Evolutionary conservation across 2,888 invertebrate genomes (phyloP), one percentile per base, ranked within the genome.

Genomic region (Agriopis leucophaearia): DNA sequence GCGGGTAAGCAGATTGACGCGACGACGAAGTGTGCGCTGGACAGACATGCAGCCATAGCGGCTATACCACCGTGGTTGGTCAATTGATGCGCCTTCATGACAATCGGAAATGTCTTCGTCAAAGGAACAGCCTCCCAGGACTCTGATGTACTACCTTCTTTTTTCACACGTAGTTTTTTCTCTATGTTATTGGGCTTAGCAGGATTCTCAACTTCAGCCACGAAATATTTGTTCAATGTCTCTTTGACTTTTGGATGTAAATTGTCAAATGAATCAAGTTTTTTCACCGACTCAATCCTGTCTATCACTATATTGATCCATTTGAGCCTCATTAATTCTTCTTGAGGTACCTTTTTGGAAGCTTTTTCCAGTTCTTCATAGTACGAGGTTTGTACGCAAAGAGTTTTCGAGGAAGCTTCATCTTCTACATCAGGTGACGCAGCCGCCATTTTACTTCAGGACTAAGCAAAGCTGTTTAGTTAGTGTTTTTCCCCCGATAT

Each of bases 231-330:
- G 0, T 64, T 35, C n/a, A 69, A 51, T 0, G 63, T 45, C 10
- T 63, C 18, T 52, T 61, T 69, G 3, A 69, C 48, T 47, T 48
- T 71, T 0, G 64, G 50, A 16, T 71, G 69, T 18, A 71, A 51
- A 6, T 47, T 42, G 0, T 47, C 27, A n/a, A 44, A 56, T 0
- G 65, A 63, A 36, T 64, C 62, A 2, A 16, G 44, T 9, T 27
- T 48, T 9, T 16, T 40, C 3, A 69, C 71, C 0, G 36, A 10
- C 18, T 27, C 15, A 13, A 73, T 71, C 15, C 65, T 63, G 16
- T 64, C 27, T 10, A 65, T 67, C 66, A 71, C 71, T 0, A 66
- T 61, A 15, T 67, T 15, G 13, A 71, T 67, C 73, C 73, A 73
- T 58, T 64, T 56, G 6, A 4, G 10, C n/a, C 56, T 69, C 71